Evolutionary conservation across 2,888 invertebrate genomes (phyloP).

Genomic region (Mythimna albipuncta): DNA sequence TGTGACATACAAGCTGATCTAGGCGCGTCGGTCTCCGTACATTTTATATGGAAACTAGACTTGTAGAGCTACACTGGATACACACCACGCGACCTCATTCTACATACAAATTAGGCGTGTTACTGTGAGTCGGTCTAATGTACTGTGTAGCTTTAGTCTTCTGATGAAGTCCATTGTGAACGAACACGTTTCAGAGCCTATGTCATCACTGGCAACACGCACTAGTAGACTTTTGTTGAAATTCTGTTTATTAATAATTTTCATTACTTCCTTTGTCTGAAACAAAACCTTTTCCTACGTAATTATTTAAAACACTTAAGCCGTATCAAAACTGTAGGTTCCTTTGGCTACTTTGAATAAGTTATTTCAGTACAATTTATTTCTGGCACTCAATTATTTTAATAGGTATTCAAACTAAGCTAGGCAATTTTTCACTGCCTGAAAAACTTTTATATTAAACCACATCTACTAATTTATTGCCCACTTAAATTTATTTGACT

Average conservation of each 20-base stretch:
- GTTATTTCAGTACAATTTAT: conserved; percentile 14
- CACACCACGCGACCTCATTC: too few relatives aligned
- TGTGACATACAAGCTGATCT: too few relatives aligned
- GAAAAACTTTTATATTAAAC: background rate
- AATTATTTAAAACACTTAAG: conserved; percentile 1
- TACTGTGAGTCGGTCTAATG: too few relatives aligned
- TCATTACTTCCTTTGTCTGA: conserved; percentile 3
- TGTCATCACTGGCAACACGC: too few relatives aligned
- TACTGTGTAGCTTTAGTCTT: too few relatives aligned
- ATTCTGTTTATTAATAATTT: conserved; percentile 1
- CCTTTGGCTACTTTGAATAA: background rate
- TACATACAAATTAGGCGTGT: too few relatives aligned
- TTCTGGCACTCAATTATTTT: background rate
- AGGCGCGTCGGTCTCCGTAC: too few relatives aligned
- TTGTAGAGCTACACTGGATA: too few relatives aligned
- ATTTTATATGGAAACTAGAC: too few relatives aligned
- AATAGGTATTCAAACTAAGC: background rate
- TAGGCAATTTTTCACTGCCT: background rate
- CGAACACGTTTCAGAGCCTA: too few relatives aligned
- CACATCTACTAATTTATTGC: conserved; percentile 9
- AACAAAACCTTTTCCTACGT: background rate
- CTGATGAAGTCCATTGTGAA: too few relatives aligned
- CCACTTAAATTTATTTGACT: background rate
- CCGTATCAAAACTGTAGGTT: background rate
- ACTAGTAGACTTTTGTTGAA: too few relatives aligned